Conservation (phyloP, 2,797 vertebrate species). For the Aplochiton taeniatus region DNA sequence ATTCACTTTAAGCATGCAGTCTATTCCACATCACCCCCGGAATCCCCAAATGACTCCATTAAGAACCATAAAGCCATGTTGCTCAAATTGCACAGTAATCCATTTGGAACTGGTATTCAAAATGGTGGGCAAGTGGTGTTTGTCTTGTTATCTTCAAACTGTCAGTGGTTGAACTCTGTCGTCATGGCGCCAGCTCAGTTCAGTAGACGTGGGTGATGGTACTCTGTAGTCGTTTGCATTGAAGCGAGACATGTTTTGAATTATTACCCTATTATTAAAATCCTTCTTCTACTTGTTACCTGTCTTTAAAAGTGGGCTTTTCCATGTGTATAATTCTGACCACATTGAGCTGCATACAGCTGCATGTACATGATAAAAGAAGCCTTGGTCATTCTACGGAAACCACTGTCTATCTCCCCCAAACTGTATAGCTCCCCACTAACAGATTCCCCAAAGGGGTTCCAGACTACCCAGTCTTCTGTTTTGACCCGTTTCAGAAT, state of each 20-base stretch:
- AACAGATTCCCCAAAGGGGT: constrained; percentile 40
- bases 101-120: constrained; percentile 32
- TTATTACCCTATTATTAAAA: constrained; percentile 33
- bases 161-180: constrained; percentile 28
- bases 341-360: constrained; percentile 29
- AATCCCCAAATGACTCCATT: constrained; percentile 25
- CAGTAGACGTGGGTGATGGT: constrained; percentile 11
- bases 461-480: constrained; percentile 42
- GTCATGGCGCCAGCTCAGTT: constrained; percentile 29
- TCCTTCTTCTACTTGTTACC: constrained; percentile 51
- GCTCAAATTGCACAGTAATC: constrained; percentile 36
- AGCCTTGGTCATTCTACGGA: constrained; percentile 30
- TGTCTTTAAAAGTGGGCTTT: constrained; percentile 26
- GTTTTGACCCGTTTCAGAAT: constrained; percentile 14
- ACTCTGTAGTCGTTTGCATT: constrained; percentile 26
- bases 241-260: constrained; percentile 27
- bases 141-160: constrained; percentile 27
- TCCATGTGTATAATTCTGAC: constrained; percentile 25
- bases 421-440: constrained; percentile 17
- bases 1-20: too few relatives aligned
- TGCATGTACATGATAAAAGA: constrained; percentile 30
- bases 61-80: constrained; percentile 57
- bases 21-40: not conserved
- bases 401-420: constrained; percentile 10
- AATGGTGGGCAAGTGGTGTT: constrained; percentile 35